A percentile compares a stretch with the other conserved stretches of the same genome.
Conservation (phyloP, 2,113 vertebrate genomes). For the Cynocephalus volans region DNA sequence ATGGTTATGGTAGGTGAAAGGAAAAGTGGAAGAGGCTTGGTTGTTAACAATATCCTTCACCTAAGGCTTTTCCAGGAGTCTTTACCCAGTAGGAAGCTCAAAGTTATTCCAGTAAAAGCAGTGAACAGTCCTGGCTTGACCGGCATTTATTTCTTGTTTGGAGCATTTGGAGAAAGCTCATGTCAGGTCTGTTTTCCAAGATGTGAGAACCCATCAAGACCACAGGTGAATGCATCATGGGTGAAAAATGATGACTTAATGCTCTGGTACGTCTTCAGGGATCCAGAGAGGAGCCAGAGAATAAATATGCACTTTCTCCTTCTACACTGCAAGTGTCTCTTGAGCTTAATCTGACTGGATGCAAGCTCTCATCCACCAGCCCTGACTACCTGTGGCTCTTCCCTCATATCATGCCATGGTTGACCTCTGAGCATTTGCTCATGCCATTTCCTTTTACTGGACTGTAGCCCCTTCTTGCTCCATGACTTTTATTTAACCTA, state of each 20-base stretch:
- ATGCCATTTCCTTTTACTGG: neutral
- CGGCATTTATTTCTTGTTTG: neutral
- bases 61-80: neutral
- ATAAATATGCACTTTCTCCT: neutral
- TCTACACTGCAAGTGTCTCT: neutral
- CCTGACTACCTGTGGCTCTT: neutral
- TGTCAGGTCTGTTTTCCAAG: constrained; percentile 11
- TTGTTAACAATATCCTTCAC: neutral
- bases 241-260: neutral
- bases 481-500: neutral
- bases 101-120: neutral
- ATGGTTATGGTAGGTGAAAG: neutral
- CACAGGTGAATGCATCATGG: neutral
- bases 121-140: neutral
- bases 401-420: rapidly evolving
- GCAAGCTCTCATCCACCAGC: neutral
- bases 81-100: neutral
- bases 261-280: neutral
- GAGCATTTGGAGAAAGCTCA: neutral
- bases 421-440: neutral
- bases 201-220: neutral
- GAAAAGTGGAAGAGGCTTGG: neutral
- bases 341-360: neutral
- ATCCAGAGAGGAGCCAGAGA: neutral
- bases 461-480: neutral